Base-by-base conservation (phyloP, 1,140 invertebrate species). In the Musca vetustissima region DNA sequence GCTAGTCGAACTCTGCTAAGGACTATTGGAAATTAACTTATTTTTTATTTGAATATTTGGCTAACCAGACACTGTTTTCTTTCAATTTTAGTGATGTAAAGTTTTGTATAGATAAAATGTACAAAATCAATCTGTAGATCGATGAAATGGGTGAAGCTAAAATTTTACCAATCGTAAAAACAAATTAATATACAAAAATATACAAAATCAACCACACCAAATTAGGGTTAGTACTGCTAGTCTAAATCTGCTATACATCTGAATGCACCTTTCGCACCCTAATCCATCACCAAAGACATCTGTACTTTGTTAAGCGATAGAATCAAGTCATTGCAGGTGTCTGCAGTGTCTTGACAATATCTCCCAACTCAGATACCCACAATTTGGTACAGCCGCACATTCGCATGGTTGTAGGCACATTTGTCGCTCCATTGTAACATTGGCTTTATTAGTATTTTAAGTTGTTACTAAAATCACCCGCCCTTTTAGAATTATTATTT, bases 151-250 rank as follows among this genome's bases (percentile, higher is more conserved):
- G 57, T 61, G 57, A 61, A 43, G 17, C 36, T n/a, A 43, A 61
- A 61, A 36, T 52, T 7, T 4, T n/a, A 59, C 25, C 28, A 59
- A 59, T 25, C n/a, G n/a, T n/a, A 59, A 59, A 61, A 36, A 13
- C 57, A 61, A 61, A 43, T 21, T 22, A 43, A 43, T 43, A 59
- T 11, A 55, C 22, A 55, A 15, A 28, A 59, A 17, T 21, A 52
- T 21, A 6, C 17, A 9, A 52, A 21, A 21, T 7, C 49, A 52
- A 52, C 11, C 49, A 61, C 57, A 61, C 57, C 19, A 43, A 17
- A 28, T 61, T 61, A 61, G 57, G 57, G 57, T 61, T 61, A 61
- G 57, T 61, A 61, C 57, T 61, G 57, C 28, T 32, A 61, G 57
- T 61, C 57, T 19, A 52, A 36, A 61, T 36, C 32, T 61, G 57